These are phyloP conservation scores for Leptopilina clavipes DNA, from an alignment of 1,140 invertebrate species.

Conservation along the genomic window DNA sequence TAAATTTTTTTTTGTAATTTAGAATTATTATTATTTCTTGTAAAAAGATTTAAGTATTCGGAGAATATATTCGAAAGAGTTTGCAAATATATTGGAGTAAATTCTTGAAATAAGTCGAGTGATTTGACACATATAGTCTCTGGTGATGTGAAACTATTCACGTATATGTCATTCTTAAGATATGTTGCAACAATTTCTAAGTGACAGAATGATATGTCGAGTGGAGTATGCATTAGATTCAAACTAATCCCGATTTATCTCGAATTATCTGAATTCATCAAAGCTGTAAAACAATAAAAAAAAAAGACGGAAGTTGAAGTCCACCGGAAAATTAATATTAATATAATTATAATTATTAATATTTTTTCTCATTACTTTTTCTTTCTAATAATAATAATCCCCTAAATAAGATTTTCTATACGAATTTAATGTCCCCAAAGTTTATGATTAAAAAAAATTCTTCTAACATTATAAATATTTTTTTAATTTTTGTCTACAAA, in stretches of 20 bases:
- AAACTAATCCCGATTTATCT: not conserved
- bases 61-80: too few relatives aligned
- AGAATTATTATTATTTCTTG: not conserved
- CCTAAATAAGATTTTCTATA: too few relatives aligned
- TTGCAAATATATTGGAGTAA: not conserved
- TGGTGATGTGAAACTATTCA: constrained; percentile 8
- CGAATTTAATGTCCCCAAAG: too few relatives aligned
- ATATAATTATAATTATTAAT: too few relatives aligned
- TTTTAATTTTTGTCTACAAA: too few relatives aligned
- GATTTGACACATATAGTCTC: not conserved
- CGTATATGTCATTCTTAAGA: constrained; percentile 2
- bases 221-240: not conserved
- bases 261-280: not conserved
- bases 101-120: not conserved
- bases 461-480: too few relatives aligned
- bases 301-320: too few relatives aligned
- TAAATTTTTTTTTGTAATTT: too few relatives aligned
- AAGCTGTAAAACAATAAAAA: not conserved
- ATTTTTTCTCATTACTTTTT: too few relatives aligned
- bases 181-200: constrained; percentile 11
- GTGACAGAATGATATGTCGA: not conserved
- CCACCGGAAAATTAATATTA: too few relatives aligned
- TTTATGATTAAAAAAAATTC: too few relatives aligned
- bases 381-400: too few relatives aligned
- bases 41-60: not conserved